Percentiles rank a stretch among this genome's conserved stretches.
These are phyloP conservation scores for Acrossocheilus fasciatus DNA, from an alignment of 2,797 vertebrate species.

Conservation along the genomic window DNA sequence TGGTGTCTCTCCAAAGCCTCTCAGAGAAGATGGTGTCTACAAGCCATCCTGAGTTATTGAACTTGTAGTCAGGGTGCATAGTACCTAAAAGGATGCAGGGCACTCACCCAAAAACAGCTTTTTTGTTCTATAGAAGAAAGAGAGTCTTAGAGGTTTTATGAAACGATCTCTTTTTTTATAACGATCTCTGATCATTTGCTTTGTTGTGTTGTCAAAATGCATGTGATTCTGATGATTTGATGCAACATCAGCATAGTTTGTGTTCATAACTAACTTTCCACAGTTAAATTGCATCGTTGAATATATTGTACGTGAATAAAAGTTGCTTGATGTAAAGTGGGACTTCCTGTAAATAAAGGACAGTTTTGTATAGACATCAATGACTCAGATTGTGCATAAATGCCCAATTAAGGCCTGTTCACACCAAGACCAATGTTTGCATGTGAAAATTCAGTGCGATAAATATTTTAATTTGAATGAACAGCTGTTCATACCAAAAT, in stretches of 20 bases:
- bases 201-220: neutral
- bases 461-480: neutral
- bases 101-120: neutral
- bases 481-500: neutral
- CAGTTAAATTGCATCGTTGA: neutral
- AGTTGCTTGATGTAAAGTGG: constrained; percentile 21
- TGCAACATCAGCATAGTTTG: neutral
- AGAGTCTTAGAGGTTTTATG: neutral
- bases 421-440: neutral
- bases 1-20: constrained; percentile 66
- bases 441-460: neutral
- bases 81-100: neutral
- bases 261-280: neutral
- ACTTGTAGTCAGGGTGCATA: constrained; percentile 24
- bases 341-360: constrained; percentile 9
- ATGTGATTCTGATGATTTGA: neutral
- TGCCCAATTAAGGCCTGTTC: neutral
- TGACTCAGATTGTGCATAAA: constrained; percentile 23
- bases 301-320: constrained; percentile 14
- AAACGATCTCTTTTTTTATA: neutral
- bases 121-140: neutral
- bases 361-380: neutral
- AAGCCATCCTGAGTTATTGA: constrained; percentile 53
- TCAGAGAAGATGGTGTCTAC: constrained; percentile 56
- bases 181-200: neutral